Evolutionary conservation across 1,140 invertebrate genomes (phyloP).

Genomic region (Drosophila pandora): DNA sequence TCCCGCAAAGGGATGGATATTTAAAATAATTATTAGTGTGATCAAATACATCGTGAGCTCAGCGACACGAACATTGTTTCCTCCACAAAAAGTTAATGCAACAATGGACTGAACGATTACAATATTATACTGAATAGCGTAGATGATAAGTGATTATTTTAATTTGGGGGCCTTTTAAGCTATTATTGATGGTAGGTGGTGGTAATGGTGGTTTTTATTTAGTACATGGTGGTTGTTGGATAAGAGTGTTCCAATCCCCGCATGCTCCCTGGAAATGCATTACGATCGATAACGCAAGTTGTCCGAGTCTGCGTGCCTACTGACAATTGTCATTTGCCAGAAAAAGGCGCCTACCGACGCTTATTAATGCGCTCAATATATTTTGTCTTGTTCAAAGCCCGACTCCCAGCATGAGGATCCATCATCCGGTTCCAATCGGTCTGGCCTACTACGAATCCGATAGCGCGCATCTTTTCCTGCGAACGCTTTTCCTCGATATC

Average conservation of each 20-base stretch:
- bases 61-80: conserved; percentile 18
- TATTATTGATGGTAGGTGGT: not conserved
- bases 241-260: not conserved
- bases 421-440: conserved; percentile 97
- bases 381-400: conserved; percentile 96
- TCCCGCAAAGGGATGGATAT: not conserved
- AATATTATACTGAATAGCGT: conserved; percentile 25
- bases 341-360: conserved; percentile 39
- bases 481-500: conserved; percentile 96
- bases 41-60: conserved; percentile 1
- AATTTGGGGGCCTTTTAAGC: conserved; percentile 12
- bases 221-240: not conserved
- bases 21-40: not conserved
- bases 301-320: conserved; percentile 12
- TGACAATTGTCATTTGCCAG: not conserved
- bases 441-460: conserved; percentile 97
- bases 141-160: conserved; percentile 17
- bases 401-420: conserved; percentile 94
- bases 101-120: conserved; percentile 6
- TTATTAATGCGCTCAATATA: conserved; percentile 89
- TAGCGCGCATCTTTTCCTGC: conserved; percentile 95
- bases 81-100: conserved; percentile 8
- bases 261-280: not conserved
- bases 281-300: conserved; percentile 1
- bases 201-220: conserved; percentile 4